A percentile compares a stretch with the other conserved stretches of the same genome.
These are phyloP conservation scores for Noctua janthina DNA, from an alignment of 2,888 invertebrate genomes.

Conservation along the genomic window DNA sequence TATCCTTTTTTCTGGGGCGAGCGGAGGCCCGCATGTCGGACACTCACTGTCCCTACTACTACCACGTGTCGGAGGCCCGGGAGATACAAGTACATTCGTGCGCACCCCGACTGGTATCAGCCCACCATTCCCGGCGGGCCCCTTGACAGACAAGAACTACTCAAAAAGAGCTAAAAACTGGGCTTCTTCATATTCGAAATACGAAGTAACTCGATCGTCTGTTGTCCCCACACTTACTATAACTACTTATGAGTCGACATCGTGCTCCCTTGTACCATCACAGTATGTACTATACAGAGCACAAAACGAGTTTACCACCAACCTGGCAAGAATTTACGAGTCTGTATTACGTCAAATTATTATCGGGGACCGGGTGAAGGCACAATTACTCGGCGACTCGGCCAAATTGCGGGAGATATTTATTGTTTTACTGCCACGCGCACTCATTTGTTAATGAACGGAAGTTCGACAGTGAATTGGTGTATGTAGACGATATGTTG, in stretches of 20 bases:
- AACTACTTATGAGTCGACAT: not conserved
- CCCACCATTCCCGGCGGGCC: no score
- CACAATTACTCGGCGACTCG: conserved; percentile 67
- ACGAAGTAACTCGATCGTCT: no score
- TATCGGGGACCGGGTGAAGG: conserved; percentile 65
- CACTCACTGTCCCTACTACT: no score
- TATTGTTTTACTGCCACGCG: conserved; percentile 70
- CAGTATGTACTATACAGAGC: not conserved
- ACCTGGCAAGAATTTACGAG: conserved; percentile 74
- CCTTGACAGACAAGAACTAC: no score
- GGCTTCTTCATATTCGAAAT: no score
- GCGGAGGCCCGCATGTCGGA: no score
- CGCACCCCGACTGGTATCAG: no score
- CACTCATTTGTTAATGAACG: conserved; percentile 70
- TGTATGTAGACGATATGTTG: conserved; percentile 7
- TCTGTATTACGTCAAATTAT: conserved; percentile 80
- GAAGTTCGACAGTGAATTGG: conserved; percentile 33
- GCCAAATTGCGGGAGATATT: conserved; percentile 72
- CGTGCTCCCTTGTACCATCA: not conserved
- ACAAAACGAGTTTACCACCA: conserved; percentile 57
- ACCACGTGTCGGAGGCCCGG: no score
- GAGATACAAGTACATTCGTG: no score
- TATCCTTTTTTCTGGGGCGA: no score
- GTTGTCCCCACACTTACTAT: no score
- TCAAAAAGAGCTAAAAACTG: no score